Evolutionary conservation across 2,113 vertebrate genomes (phyloP).

Genomic region (Agelaius phoeniceus): DNA sequence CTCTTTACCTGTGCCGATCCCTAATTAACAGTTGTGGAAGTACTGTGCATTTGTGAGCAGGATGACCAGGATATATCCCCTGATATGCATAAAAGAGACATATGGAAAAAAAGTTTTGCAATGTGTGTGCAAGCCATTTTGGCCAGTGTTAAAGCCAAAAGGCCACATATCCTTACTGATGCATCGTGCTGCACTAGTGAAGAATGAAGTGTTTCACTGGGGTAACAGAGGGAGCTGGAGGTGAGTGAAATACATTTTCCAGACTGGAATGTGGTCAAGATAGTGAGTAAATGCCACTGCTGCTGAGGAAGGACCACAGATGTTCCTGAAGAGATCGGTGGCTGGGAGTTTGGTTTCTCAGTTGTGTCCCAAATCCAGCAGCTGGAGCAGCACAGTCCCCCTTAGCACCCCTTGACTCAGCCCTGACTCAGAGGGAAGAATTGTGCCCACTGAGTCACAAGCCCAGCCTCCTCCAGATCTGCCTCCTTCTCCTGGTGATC

Average conservation of each 20-base stretch:
- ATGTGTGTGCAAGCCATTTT: neutral
- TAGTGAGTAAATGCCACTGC: neutral
- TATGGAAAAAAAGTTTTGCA: neutral
- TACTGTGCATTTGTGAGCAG: neutral
- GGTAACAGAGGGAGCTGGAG: neutral
- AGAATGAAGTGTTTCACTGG: neutral
- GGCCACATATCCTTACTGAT: neutral
- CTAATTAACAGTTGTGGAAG: neutral
- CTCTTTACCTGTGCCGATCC: neutral
- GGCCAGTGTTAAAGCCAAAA: neutral
- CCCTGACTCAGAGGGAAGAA: constrained; percentile 36
- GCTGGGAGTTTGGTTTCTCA: neutral
- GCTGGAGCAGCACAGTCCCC: neutral
- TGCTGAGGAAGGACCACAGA: neutral
- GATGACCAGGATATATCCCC: neutral
- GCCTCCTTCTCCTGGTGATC: neutral
- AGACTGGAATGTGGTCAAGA: neutral
- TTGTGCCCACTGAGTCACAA: constrained; percentile 20
- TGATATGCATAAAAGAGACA: neutral
- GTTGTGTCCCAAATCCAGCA: neutral
- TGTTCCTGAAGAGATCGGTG: neutral
- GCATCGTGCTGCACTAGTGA: neutral
- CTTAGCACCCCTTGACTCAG: neutral
- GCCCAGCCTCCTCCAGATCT: neutral
- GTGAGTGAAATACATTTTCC: neutral